Base-by-base conservation (phyloP, 2,888 invertebrate genomes). In the Oscheius sp. region DNA sequence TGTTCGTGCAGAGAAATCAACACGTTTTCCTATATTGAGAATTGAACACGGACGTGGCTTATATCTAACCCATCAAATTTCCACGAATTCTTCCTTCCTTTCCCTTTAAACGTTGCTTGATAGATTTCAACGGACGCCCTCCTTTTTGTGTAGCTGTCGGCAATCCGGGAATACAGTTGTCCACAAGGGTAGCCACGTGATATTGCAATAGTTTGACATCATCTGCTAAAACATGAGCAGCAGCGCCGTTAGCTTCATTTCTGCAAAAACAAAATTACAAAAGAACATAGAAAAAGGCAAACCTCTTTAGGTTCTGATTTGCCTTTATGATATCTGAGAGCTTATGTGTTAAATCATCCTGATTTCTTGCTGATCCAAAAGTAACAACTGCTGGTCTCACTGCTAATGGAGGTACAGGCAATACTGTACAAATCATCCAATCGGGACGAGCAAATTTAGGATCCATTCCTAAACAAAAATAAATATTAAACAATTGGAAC, bases 51-150 rank as follows among this genome's bases (percentile, higher is more conserved):
- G 9, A 35, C 5, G 9, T 9, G 35, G 9, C 9, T 9, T 9
- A 41, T 16, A 5, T 12, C 89, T 99, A 99, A 70, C 99, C 99
- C 99, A 99, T 99, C 86, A 99, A 92, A 90, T 99, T 99, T 86
- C 99, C 99, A 90, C 99, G 92, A 87, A 99, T 98, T 87, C 99
- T 92, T 0, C 99, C 99, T 92, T 99, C 99, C 89, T 99, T 99
- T 23, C 98, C 97, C 90, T 98, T 98, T 76, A 92, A 85, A 59
- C 99, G 92, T 2, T 97, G 95, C 89, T 99, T 99, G 69, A 99
- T 92, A 0, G 99, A 96, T 91, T 99, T 99, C 9, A 99, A 90
- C 0, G 99, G 99, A 89, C 99, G 94, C 2, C 99, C 99, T 0
- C 97, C 97, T 90, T 99, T 99, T 89, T 99, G 99, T 93, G 96